phyloP scores from a whole-genome alignment of 1,140 invertebrate genomes.

The Grapholita molesta region DNA sequence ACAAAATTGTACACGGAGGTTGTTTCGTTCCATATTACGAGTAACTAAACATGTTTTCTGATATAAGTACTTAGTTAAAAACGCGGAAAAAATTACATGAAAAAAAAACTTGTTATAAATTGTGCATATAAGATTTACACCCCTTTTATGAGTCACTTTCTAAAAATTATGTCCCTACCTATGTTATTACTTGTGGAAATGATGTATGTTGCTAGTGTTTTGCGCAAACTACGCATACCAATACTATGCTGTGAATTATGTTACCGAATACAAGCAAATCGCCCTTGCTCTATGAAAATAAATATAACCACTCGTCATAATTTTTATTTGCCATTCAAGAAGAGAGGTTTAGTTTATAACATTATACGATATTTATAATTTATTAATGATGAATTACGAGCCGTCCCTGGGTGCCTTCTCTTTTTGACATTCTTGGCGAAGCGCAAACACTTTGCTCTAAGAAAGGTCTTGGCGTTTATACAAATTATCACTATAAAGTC shows the following conservation, averaged over 20 bases:
- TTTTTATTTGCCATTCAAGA: neutral
- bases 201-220: no score
- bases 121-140: no score
- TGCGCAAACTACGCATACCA: no score
- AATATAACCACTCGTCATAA: neutral
- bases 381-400: neutral
- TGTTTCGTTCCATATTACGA: no score
- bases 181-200: no score
- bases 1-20: neutral
- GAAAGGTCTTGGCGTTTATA: neutral
- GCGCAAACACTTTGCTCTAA: neutral
- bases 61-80: no score
- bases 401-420: neutral
- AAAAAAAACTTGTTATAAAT: no score
- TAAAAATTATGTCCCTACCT: no score
- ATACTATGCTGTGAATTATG: neutral
- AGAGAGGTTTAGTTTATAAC: no score
- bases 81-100: no score
- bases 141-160: no score
- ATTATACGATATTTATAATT: neutral
- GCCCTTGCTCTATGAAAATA: neutral
- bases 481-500: neutral
- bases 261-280: neutral
- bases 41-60: no score
- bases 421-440: neutral